Evolutionary conservation across 2,797 vertebrate genomes (phyloP).

Genomic region (Microtus californicus): DNA sequence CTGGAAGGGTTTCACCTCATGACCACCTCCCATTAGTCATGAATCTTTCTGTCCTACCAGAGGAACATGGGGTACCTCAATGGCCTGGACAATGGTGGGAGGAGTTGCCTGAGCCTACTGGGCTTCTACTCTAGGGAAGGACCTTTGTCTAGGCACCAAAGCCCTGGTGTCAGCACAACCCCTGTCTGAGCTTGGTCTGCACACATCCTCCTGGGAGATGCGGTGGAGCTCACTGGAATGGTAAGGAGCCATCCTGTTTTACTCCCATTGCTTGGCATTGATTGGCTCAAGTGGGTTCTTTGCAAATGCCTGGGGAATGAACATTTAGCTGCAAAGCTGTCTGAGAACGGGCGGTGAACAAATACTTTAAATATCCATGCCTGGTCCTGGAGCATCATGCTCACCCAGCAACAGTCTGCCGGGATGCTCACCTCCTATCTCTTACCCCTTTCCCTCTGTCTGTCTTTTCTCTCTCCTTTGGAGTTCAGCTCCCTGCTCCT

Average conservation of each 20-base stretch:
- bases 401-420: not conserved
- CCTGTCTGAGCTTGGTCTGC: rapidly evolving
- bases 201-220: rapidly evolving
- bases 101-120: rapidly evolving
- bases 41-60: not conserved
- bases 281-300: not conserved
- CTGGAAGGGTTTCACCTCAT: not conserved
- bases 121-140: not conserved
- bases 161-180: rapidly evolving
- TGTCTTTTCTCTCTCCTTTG: conserved; percentile 15
- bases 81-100: rapidly evolving
- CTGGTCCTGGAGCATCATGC: not conserved
- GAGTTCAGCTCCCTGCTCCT: conserved; percentile 64
- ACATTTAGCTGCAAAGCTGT: not conserved
- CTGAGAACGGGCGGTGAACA: not conserved
- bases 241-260: not conserved
- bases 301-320: not conserved
- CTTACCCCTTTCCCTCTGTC: conserved; percentile 40
- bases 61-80: rapidly evolving
- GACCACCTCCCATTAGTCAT: not conserved
- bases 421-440: conserved; percentile 54
- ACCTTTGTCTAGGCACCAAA: not conserved
- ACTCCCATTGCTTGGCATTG: not conserved
- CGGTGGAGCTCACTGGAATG: rapidly evolving
- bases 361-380: not conserved